Percentiles rank a stretch among this genome's conserved stretches.
Evolutionary conservation across 2,113 vertebrate species (phyloP).

Genomic region (Orycteropus afer): DNA sequence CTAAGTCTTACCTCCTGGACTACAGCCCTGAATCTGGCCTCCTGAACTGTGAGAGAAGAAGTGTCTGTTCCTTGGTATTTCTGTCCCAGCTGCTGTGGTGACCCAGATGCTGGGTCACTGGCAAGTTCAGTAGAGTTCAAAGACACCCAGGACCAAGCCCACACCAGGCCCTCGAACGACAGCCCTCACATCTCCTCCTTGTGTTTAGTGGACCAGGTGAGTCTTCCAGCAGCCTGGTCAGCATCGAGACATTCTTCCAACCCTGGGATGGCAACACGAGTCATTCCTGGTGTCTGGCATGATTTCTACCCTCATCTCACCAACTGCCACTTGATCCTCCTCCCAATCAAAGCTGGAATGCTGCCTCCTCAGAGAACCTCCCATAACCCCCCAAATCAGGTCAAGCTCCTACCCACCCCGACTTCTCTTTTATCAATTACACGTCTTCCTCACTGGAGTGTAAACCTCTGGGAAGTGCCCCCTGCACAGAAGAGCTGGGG

Average conservation of each 20-base stretch:
- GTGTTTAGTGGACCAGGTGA: accelerated
- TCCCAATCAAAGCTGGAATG: accelerated
- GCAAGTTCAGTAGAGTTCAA: neutral
- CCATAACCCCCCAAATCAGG: accelerated
- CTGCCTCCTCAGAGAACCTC: neutral
- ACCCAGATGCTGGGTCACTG: neutral
- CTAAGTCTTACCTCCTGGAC: too few relatives aligned
- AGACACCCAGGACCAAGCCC: neutral
- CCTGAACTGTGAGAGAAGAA: too few relatives aligned
- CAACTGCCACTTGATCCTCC: neutral
- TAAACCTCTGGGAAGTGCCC: accelerated
- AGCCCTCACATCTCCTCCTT: accelerated
- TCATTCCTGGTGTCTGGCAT: accelerated
- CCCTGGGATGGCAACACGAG: accelerated
- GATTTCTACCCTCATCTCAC: neutral
- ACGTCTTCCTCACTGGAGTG: accelerated
- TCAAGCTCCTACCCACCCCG: accelerated
- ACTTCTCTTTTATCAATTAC: too few relatives aligned
- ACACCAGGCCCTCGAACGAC: neutral
- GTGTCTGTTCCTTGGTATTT: too few relatives aligned
- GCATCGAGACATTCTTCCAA: accelerated
- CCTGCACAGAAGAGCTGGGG: accelerated
- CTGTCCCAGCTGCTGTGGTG: too few relatives aligned
- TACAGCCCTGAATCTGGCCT: too few relatives aligned
- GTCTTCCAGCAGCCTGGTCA: accelerated